Evolutionary conservation across 2,797 vertebrate species (phyloP).

Genomic region (Notolabrus celidotus): DNA sequence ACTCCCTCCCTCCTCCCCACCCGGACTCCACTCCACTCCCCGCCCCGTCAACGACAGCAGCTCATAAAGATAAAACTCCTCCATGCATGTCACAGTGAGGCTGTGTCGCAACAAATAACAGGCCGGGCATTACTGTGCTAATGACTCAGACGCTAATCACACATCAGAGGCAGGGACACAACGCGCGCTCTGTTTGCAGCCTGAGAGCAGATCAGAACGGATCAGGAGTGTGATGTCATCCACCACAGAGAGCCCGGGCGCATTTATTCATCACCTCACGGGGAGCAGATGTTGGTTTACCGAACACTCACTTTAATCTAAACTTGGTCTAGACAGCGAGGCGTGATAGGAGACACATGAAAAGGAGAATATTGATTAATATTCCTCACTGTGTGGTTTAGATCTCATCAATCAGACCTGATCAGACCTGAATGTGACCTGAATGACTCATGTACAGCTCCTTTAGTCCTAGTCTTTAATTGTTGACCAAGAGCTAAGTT

Average conservation of each 20-base stretch:
- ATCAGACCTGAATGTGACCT: no score
- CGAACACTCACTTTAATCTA: constrained; percentile 28
- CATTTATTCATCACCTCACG: constrained; percentile 19
- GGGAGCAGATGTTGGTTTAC: constrained; percentile 10
- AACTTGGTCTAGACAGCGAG: constrained; percentile 31
- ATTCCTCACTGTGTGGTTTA: constrained; percentile 6
- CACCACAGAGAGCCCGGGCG: constrained; percentile 26
- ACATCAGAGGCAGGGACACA: constrained; percentile 59
- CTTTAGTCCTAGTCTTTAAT: no score
- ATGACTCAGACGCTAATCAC: constrained; percentile 71
- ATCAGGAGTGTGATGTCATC: constrained; percentile 64
- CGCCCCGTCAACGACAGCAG: constrained; percentile 32
- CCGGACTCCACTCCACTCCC: neutral
- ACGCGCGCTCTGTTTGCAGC: constrained; percentile 57
- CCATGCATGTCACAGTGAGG: constrained; percentile 7
- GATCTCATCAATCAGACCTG: neutral
- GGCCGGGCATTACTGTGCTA: constrained; percentile 32
- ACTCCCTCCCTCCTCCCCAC: constrained; percentile 19
- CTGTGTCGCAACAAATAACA: constrained; percentile 52
- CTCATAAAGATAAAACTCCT: constrained; percentile 55
- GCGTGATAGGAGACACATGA: constrained; percentile 20
- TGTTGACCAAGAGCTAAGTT: no score
- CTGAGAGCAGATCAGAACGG: constrained; percentile 65
- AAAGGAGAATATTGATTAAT: neutral
- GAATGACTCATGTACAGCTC: no score